phyloP scores from a whole-genome alignment of 2,797 vertebrate species.

The Dromococcyx pavoninus region DNA sequence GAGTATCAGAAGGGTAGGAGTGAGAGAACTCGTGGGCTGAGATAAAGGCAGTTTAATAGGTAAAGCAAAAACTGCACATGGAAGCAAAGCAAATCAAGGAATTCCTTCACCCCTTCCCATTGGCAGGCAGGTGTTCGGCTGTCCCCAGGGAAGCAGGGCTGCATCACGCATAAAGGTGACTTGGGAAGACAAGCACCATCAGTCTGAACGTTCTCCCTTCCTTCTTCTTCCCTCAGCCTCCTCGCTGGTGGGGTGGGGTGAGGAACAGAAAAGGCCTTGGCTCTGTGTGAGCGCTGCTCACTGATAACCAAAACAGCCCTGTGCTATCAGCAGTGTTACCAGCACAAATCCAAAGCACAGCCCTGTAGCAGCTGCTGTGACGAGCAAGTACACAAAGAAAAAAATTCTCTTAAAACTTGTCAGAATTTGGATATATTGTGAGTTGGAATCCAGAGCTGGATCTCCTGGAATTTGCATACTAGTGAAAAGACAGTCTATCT shows the following conservation, averaged over 20 bases:
- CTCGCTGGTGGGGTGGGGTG: not conserved
- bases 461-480: too few species aligned
- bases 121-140: not conserved
- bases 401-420: too few species aligned
- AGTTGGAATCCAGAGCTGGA: too few species aligned
- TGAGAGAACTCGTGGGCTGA: not conserved
- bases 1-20: too few species aligned
- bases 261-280: not conserved
- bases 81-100: not conserved
- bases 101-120: not conserved
- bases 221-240: too few species aligned
- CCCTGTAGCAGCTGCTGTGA: not conserved
- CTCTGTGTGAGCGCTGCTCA: too few species aligned
- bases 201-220: rapidly evolving
- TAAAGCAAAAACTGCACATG: not conserved
- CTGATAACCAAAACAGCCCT: not conserved
- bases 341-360: not conserved
- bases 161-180: rapidly evolving
- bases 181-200: not conserved
- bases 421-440: too few species aligned
- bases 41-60: not conserved
- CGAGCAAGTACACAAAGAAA: too few species aligned
- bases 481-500: too few species aligned
- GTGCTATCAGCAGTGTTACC: not conserved
- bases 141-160: not conserved